Percentiles rank a stretch among this genome's conserved stretches.
Conservation (phyloP, 2,888 invertebrate species). For the Coleophora flavipennella region DNA sequence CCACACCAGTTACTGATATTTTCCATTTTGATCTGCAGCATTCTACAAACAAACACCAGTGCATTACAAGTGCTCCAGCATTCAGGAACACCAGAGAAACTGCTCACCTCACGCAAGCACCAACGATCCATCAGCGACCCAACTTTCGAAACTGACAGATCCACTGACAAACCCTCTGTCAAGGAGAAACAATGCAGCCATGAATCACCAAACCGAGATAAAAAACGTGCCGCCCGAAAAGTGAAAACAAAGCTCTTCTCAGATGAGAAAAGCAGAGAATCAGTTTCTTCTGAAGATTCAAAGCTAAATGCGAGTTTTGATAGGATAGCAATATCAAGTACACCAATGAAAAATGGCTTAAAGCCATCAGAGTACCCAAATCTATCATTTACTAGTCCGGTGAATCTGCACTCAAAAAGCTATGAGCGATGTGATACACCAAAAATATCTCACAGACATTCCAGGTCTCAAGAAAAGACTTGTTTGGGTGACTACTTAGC, state of each 20-base stretch:
- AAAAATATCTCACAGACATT: slow-evolving; percentile 22
- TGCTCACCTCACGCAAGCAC: slow-evolving; percentile 41
- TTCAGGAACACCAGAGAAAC: slow-evolving; percentile 51
- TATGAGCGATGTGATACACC: slow-evolving; percentile 17
- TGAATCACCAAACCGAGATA: slow-evolving; percentile 52
- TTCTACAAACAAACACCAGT: slow-evolving; percentile 51
- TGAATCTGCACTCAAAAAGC: slow-evolving; percentile 37
- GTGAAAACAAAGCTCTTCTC: slow-evolving; percentile 58
- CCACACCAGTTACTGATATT: too few relatives aligned
- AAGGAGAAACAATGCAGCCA: slow-evolving; percentile 20
- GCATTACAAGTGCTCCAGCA: slow-evolving; percentile 45
- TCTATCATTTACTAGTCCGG: slow-evolving; percentile 37
- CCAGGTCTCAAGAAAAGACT: slow-evolving; percentile 48
- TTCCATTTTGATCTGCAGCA: slow-evolving; percentile 35
- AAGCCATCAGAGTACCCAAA: slow-evolving; percentile 35
- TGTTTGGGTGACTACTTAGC: slow-evolving; percentile 52
- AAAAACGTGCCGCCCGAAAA: slow-evolving; percentile 37
- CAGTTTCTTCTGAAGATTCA: slow-evolving; percentile 52
- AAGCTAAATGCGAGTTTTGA: slow-evolving; percentile 39
- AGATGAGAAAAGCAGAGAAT: slow-evolving; percentile 41
- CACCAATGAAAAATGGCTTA: slow-evolving; percentile 48
- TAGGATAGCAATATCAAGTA: slow-evolving; percentile 42
- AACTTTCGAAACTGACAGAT: slow-evolving; percentile 43
- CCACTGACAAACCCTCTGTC: slow-evolving; percentile 35
- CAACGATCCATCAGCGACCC: slow-evolving; percentile 54